Conservation (phyloP, 2,113 vertebrate species). For the Craseonycteris thonglongyai region DNA sequence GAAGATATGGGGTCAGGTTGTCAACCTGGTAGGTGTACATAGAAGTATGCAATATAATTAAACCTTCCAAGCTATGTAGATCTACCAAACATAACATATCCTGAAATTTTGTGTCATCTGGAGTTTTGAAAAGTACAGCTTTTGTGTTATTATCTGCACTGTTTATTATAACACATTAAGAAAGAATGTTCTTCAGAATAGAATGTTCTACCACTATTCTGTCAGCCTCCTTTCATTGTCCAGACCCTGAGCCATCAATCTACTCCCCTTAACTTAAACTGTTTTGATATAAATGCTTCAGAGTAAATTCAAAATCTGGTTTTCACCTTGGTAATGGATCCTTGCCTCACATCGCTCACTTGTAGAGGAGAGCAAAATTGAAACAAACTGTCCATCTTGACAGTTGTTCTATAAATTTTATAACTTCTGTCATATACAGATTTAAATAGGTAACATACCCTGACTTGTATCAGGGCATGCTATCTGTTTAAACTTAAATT, state of each 20-base stretch:
- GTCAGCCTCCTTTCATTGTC: background rate
- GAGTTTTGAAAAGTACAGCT: background rate
- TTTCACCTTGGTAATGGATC: background rate
- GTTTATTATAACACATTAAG: background rate
- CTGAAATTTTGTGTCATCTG: background rate
- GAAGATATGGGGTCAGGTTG: background rate
- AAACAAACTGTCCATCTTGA: background rate
- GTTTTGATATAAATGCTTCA: background rate
- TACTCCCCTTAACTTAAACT: background rate
- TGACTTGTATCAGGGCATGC: background rate
- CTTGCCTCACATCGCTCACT: background rate
- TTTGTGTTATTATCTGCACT: background rate
- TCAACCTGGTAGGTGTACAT: background rate
- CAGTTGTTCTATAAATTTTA: background rate
- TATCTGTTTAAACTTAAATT: background rate
- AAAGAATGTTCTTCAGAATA: background rate
- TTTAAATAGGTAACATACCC: background rate
- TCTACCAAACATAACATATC: background rate
- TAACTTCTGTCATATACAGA: background rate
- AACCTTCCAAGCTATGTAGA: background rate
- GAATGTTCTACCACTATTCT: background rate
- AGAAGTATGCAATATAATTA: background rate
- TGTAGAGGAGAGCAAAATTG: background rate
- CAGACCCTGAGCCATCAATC: background rate
- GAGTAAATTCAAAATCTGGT: background rate